Conservation (phyloP, 1,140 invertebrate species). For the Dicyema japonicum region DNA sequence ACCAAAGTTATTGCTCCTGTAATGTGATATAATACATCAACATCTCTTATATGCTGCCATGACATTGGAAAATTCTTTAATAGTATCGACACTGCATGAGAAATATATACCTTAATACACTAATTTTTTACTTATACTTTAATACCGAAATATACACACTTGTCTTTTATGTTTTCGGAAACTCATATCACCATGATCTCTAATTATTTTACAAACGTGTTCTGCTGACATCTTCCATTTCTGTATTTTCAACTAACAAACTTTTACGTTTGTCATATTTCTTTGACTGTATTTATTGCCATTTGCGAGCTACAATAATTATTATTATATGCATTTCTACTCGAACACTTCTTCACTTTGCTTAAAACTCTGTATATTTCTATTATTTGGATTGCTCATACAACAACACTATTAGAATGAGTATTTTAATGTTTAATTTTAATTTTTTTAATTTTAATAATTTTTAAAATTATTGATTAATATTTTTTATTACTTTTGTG, state of each 20-base stretch:
- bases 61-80: conserved; percentile 97
- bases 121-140: conserved; percentile 3
- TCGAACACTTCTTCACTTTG: too few species aligned
- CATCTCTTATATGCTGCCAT: conserved; percentile 85
- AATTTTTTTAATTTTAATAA: too few species aligned
- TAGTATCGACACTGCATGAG: conserved; percentile 75
- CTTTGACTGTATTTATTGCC: conserved; percentile 76
- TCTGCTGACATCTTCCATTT: conserved; percentile 95
- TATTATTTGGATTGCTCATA: too few species aligned
- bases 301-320: conserved; percentile 42
- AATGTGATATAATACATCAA: conserved; percentile 67
- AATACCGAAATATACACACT: conserved; percentile 59
- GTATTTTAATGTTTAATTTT: too few species aligned
- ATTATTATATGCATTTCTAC: too few species aligned
- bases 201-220: conserved; percentile 74
- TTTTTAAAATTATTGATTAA: too few species aligned
- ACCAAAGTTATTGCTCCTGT: conserved; percentile 89
- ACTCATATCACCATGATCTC: conserved; percentile 90
- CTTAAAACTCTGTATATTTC: too few species aligned
- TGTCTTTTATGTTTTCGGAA: conserved; percentile 76
- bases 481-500: too few species aligned
- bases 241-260: conserved; percentile 76
- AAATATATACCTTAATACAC: conserved; percentile 65
- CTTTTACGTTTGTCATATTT: conserved; percentile 65
- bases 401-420: too few species aligned